Evolutionary conservation across 2,113 vertebrate genomes (phyloP), one percentile per base, ranked within the genome.

Genomic region (Malurus alboscapulatus): DNA sequence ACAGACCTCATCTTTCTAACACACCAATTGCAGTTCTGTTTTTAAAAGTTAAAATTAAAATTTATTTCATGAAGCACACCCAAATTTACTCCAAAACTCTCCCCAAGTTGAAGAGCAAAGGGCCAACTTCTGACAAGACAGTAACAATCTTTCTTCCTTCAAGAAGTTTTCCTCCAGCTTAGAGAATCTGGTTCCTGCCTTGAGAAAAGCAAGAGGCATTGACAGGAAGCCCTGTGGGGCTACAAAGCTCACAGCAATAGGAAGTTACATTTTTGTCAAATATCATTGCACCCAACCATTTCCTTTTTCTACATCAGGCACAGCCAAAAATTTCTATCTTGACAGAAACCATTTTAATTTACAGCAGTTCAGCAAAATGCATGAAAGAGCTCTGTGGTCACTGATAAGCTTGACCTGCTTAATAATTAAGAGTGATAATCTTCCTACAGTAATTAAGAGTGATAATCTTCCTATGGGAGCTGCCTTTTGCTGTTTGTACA

Each of bases 241-340:
- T 66, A 66, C 92, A 75, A 45, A 88, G 74, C 89, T 45, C 73
- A 66, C 6, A 24, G 66, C 55, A 93, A 93, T 5, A 91, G 88
- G 94, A 96, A 97, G 90, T 84, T 78, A 85, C 66, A 68, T 42
- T 86, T 68, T 92, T 86, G 88, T 94, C 92, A 96, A 95, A 67
- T 34, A 89, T 53, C 86, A 92, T 54, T 96, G 65, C 82, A 76
- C 57, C 53, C 89, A 82, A 93, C 68, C 80, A 78, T 93, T 96
- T 96, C 92, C 95, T 96, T 95, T 92, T 86, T 96, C 57, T 91
- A 65, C 59, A 62, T 82, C 42, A 87, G 57, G 36, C 19, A 4
- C 59, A 75, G 84, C 3, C 81, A 90, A 75, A 77, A 84, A 71
- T 50, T 88, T 95, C 67, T 76, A 38, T 58, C 68, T 87, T 79